A percentile compares a stretch with the other conserved stretches of the same genome.
phyloP scores from a whole-genome alignment of 2,113 vertebrate species.

The Brienomyrus brachyistius region DNA sequence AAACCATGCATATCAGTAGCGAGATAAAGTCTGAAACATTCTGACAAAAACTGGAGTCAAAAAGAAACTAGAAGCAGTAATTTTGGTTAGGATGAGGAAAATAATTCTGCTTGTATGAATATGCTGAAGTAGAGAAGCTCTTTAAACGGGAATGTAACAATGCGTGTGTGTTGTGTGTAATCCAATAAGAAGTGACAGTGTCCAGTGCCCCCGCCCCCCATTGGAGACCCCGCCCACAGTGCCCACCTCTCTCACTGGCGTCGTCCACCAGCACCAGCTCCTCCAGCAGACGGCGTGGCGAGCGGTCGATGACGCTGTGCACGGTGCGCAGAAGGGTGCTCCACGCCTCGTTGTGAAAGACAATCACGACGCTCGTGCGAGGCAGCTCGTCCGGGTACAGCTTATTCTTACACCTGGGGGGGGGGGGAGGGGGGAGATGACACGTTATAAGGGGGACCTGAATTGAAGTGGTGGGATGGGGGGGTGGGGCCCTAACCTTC shows the following conservation, averaged over 20 bases:
- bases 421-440: too few species aligned
- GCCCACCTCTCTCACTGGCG: slow-evolving; percentile 89
- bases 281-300: slow-evolving; percentile 83
- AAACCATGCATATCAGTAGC: not conserved
- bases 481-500: not conserved
- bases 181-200: not conserved
- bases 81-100: not conserved
- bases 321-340: slow-evolving; percentile 92
- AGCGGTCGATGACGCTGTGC: slow-evolving; percentile 89
- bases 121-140: not conserved
- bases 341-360: slow-evolving; percentile 98
- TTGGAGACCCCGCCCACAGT: not conserved
- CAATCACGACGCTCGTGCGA: slow-evolving; percentile 92
- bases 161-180: not conserved
- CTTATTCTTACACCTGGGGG: slow-evolving; percentile 88
- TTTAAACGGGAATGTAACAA: not conserved
- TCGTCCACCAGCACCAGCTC: slow-evolving; percentile 95
- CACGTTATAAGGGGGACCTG: too few species aligned
- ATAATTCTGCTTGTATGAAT: not conserved
- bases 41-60: not conserved
- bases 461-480: too few species aligned
- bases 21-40: not conserved
- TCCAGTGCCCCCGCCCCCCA: not conserved
- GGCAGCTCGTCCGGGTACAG: slow-evolving; percentile 89
- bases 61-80: not conserved